Evolutionary conservation across 2,797 vertebrate species (phyloP), one percentile per base, ranked within the genome.

Genomic region (Neomorphus geoffroyi): DNA sequence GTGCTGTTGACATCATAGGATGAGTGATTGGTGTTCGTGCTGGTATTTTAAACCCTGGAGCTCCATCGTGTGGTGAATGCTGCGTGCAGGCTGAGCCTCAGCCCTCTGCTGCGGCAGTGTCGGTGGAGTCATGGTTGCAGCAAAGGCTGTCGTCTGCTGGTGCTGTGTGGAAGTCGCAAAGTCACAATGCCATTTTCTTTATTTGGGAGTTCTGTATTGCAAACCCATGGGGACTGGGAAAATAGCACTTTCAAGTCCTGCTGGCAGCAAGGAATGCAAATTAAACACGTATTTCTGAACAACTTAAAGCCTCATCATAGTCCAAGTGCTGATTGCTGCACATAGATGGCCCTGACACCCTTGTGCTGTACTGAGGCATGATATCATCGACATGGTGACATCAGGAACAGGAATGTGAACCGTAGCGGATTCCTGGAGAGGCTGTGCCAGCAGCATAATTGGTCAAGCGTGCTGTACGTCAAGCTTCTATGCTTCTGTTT

Each of bases 61-160:
- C 93, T 85, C 92, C 91, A 84, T 61, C 73, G 7, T 65, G 88
- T 85, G 92, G 91, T 19, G 48, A 54, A 50, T 41, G 78, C 53
- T 43, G 62, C 6, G 54, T 11, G 45, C 26, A 21, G 69, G 53
- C 46, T 65, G 11, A 61, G 26, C 41, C 32, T 33, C 39, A 10
- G 70, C 77, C n/a, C n/a, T n/a, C n/a, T 13, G 45, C 18, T 51
- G 18, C 7, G 53, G 58, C 57, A 41, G 19, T 67, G 39, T 24
- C 21, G 4, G 22, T 1, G 4, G 13, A 35, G 62, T 19, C 8
- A 7, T 4, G 6, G 22, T 54, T 53, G 45, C 41, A 41, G 28
- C 0, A 26, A 61, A 13, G 4, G 2, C 13, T 0, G 35, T 56
- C 8, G 1, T 18, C 45, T 33, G 41, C 62, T 1, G 3, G 27